Base-by-base conservation (phyloP, 2,113 vertebrate genomes). In the Heterochromis multidens region DNA sequence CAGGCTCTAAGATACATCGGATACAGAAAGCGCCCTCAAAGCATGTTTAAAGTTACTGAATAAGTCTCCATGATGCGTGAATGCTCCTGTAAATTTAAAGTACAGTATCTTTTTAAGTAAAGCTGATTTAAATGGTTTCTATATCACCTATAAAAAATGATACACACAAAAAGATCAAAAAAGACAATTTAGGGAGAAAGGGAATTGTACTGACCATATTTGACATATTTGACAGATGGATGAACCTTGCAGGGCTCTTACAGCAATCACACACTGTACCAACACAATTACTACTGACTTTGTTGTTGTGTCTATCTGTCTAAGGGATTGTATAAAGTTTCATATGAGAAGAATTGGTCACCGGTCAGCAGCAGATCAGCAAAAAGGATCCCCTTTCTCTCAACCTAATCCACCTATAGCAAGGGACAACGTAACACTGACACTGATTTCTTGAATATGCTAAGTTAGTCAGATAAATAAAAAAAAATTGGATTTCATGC, bases 401-500 rank as follows among this genome's bases (percentile, higher is more conserved):
- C 16, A 60, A 46, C 59, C 37, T 74, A 5, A 52, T n/a, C 77
- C 62, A 80, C 79, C 43, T 54, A 37, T 56, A 7, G 29, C 29
- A 5, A 40, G 25, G 7, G 7, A 31, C 49, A 25, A 6, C 4
- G 0, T 12, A n/a, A 67, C 25, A 25, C 52, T 33, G 25, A 70
- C 72, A 56, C 29, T 29, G 57, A 60, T 46, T 67, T 82, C 82
- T 80, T 27, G 3, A n/a, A 57, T 61, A 86, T 76, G 82, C 11
- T 77, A 85, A 90, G 87, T 82, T 87, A 91, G 37, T 89, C 87
- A n/a, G n/a, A n/a, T n/a, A n/a, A n/a, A n/a, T n/a, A n/a, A n/a
- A n/a, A n/a, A n/a, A n/a, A n/a, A n/a, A n/a, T n/a, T n/a, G n/a
- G 31, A 40, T 85, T 59, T 33, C 2, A 31, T 23, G 56, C 10